phyloP scores from a whole-genome alignment of 1,140 invertebrate genomes.

The Thaumetopoea pityocampa region DNA sequence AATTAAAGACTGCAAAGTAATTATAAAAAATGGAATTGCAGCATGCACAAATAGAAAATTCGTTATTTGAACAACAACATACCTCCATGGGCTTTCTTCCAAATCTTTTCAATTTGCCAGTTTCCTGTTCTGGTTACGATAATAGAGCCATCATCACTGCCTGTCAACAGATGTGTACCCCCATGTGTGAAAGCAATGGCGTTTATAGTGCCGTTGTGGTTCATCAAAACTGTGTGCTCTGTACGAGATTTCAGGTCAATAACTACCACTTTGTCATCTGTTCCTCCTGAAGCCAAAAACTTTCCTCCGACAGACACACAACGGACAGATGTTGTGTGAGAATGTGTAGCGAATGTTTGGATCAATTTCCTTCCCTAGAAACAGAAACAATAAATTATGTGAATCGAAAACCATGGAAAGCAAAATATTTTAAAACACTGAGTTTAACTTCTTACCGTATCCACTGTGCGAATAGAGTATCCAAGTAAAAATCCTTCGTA shows the following conservation, averaged over 20 bases:
- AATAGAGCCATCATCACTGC: conserved; percentile 89
- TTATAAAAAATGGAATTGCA: not conserved
- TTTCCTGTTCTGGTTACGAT: conserved; percentile 87
- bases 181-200: conserved; percentile 85
- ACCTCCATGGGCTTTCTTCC: conserved; percentile 84
- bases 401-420: conserved; percentile 6
- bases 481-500: conserved; percentile 68
- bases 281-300: conserved; percentile 89
- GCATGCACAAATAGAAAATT: no score
- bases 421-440: not conserved
- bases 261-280: conserved; percentile 92
- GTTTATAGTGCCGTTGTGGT: conserved; percentile 90
- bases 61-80: conserved; percentile 7
- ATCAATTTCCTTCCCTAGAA: conserved; percentile 72
- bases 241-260: conserved; percentile 88
- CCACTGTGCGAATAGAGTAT: conserved; percentile 50
- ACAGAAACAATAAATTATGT: not conserved
- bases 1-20: no score
- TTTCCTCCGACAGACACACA: conserved; percentile 82
- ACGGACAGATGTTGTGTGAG: conserved; percentile 88
- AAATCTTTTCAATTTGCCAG: conserved; percentile 90
- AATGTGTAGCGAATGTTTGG: conserved; percentile 91
- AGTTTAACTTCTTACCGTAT: conserved; percentile 43
- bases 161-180: conserved; percentile 86
- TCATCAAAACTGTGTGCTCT: conserved; percentile 86